Evolutionary conservation across 92 coral and sea anemone genomes (phyloP), one percentile per base, ranked within the genome.

Genomic region (Desmophyllum pertusum): DNA sequence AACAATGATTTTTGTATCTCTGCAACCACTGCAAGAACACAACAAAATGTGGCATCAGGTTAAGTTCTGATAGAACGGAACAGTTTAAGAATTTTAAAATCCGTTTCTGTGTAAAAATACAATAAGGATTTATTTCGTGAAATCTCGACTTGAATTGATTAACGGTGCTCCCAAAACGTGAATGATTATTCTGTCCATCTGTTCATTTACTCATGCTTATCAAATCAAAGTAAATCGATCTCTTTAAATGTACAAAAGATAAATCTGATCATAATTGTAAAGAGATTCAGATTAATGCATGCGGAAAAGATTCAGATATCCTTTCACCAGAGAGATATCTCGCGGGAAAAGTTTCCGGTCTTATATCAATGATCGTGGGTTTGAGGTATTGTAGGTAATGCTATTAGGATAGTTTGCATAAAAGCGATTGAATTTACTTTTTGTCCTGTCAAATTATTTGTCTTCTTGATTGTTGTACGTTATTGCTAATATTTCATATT

Each of bases 81-180:
- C 5, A 23, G 10, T 7, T 2, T 1, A 14, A 10, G 10, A 55
- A 19, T n/a, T n/a, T n/a, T n/a, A 53, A 4, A 53, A 53, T 21
- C 29, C 13, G 65, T 9, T 25, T 25, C 17, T 6, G n/a, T 8
- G n/a, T 4, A 25, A 59, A 59, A 59, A 8, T 10, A 25, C 11
- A 36, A n/a, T n/a, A 23, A 57, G 39, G 70, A n/a, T 31, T 50
- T 14, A 17, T 75, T 75, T 14, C 79, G 79, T 75, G 79, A 75
- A 19, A 35, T 21, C 52, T 77, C 48, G 81, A 25, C 38, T 8
- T 7, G 64, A 37, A 51, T 52, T 37, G 14, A 51, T 75, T 52
- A 52, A 50, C 43, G 61, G 33, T 51, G 33, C 27, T 3, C 27
- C 43, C 9, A 37, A 75, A 75, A 37, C 45, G 31, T 29, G 10